Percentiles rank a stretch among this genome's conserved stretches.
phyloP scores from a whole-genome alignment of 1,140 invertebrate genomes.

The Heliconius eleuchia region DNA sequence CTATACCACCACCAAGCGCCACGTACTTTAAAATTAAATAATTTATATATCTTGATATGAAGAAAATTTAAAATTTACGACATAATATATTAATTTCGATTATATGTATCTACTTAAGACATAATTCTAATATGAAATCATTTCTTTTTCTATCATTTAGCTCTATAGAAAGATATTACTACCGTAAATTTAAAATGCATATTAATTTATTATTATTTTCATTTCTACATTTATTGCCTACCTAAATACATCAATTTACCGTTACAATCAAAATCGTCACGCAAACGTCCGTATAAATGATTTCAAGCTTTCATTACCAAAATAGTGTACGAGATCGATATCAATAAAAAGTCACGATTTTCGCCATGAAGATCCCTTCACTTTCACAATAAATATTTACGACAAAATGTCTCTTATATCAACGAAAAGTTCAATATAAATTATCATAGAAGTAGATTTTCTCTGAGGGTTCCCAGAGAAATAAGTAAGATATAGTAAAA shows the following conservation, averaged over 20 bases:
- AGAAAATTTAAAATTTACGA: too few species aligned
- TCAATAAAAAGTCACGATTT: conserved; percentile 31
- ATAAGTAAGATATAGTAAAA: neutral
- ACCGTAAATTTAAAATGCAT: neutral
- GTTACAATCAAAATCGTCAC: conserved; percentile 22
- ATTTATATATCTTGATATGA: too few species aligned
- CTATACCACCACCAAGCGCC: neutral
- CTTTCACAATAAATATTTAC: conserved; percentile 32
- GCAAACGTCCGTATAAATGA: conserved; percentile 28
- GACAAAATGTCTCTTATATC: neutral
- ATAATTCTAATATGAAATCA: too few species aligned
- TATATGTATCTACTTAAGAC: too few species aligned
- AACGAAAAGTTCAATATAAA: neutral
- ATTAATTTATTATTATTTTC: neutral
- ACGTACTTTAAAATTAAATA: neutral
- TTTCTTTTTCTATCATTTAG: too few species aligned
- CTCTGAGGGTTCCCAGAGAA: neutral
- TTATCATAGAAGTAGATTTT: neutral
- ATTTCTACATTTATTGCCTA: neutral
- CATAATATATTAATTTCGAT: too few species aligned
- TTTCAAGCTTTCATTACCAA: conserved; percentile 20
- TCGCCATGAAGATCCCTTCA: conserved; percentile 24
- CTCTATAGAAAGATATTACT: too few species aligned
- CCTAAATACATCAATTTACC: neutral
- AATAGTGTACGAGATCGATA: conserved; percentile 27